Base-by-base conservation (phyloP, 2,797 vertebrate species). In the Alosa sapidissima region DNA sequence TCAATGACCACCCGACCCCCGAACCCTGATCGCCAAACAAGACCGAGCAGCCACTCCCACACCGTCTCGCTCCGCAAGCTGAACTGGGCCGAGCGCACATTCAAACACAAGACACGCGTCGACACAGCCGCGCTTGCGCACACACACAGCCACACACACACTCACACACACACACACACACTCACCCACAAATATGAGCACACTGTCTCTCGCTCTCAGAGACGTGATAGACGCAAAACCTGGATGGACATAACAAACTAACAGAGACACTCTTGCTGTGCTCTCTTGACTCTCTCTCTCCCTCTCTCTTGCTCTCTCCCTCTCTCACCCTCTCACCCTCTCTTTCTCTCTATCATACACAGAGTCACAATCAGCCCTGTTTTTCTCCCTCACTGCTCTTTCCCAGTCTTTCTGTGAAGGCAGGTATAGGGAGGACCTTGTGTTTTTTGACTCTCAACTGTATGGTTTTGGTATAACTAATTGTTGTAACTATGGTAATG, bases 371-470 rank as follows among this genome's bases (percentile, higher is more conserved):
- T 45, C 72, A 47, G 16, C 41, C 72, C 72, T 45, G 89, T 89
- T 88, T 91, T 90, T 92, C 88, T 90, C 86, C 90, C 88, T 88
- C 41, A 89, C 90, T 89, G 89, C 92, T 89, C 91, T 72, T 10
- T 19, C 14, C 41, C 36, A 78, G 72, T 78, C 14, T 78, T 78
- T 78, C 72, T 78, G 41, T 14, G 45, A n/a, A 16, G 14, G 41
- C 92, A 93, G 93, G 88, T 91, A 90, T 92, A 91, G 92, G 92
- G 93, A 90, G 90, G 85, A 87, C 82, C 8, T 65, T 78, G 90
- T 91, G 89, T 92, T 93, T 93, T 90, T 86, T 89, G 85, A 89
- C 90, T 91, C 90, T 85, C 90, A 91, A 92, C 91, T 92, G 89
- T 93, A 91, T 89, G 90, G 89, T 93, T 86, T 92, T 92, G 45